Conservation (phyloP, 2,888 invertebrate species). For the Bedellia somnulentella region DNA sequence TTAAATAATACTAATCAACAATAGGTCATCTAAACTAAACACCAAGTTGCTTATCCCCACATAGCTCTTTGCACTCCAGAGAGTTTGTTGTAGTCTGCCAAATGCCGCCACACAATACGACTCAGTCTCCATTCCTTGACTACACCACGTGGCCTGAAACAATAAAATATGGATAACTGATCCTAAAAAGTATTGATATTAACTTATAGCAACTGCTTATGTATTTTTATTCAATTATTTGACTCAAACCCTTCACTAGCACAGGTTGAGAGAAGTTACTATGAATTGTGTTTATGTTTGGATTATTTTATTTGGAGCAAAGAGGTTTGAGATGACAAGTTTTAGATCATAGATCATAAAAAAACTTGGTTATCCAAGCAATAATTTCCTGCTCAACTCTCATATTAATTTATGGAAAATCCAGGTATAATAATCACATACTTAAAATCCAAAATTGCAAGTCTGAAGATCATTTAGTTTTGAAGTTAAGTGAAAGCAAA, state of each 20-base stretch:
- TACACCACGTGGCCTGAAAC: constrained; percentile 71
- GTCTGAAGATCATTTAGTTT: too few species aligned
- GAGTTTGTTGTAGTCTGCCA: constrained; percentile 92
- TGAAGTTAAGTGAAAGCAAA: too few species aligned
- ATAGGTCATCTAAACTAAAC: too few species aligned
- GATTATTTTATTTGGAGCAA: background rate
- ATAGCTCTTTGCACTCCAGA: constrained; percentile 92
- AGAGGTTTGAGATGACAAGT: background rate
- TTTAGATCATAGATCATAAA: too few species aligned
- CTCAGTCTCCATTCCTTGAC: constrained; percentile 84
- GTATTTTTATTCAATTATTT: background rate
- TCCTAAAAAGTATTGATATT: background rate
- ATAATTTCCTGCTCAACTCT: too few species aligned
- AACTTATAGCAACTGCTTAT: background rate
- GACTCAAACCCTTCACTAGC: background rate
- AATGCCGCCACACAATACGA: constrained; percentile 85
- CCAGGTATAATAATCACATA: too few species aligned
- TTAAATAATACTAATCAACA: too few species aligned
- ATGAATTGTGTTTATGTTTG: background rate
- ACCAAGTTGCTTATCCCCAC: too few species aligned
- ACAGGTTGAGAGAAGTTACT: background rate
- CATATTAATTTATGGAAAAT: too few species aligned
- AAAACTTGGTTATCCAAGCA: too few species aligned
- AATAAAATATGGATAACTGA: constrained; percentile 3
- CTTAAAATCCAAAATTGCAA: too few species aligned